Percentiles rank a stretch among this genome's conserved stretches.
Evolutionary conservation across 35 echinoderm and acorn worm species (phyloP).

Genomic region (Heliocidaris tuberculata): DNA sequence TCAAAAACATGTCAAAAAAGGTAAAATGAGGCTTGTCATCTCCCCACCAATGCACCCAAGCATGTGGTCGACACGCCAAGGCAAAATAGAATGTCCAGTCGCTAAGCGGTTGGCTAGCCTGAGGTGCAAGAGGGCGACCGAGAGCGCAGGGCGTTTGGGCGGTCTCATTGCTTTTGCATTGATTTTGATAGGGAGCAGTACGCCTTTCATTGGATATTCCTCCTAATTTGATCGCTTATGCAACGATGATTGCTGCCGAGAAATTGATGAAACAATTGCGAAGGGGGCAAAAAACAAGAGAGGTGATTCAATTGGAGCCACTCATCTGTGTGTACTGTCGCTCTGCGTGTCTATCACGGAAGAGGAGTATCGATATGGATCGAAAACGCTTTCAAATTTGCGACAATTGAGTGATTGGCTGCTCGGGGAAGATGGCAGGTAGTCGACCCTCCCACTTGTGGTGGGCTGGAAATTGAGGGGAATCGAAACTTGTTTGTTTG

Average conservation of each 20-base stretch:
- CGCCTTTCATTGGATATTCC: constrained; percentile 18
- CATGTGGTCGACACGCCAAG: neutral
- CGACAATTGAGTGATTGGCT: constrained; percentile 30
- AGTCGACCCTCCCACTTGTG: constrained; percentile 1
- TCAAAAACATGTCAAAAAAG: neutral
- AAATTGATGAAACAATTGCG: neutral
- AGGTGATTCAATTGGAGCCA: neutral
- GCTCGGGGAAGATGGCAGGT: neutral
- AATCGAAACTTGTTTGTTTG: constrained; percentile 32
- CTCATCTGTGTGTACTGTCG: neutral
- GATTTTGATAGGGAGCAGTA: constrained; percentile 39
- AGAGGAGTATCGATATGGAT: constrained; percentile 13
- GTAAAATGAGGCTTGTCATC: neutral
- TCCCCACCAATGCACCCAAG: neutral
- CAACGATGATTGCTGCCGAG: constrained; percentile 18
- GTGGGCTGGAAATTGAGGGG: constrained; percentile 31
- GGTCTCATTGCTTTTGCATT: constrained; percentile 39
- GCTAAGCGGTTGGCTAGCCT: neutral
- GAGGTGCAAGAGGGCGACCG: neutral
- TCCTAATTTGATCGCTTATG: constrained; percentile 38
- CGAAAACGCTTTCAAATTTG: constrained; percentile 40
- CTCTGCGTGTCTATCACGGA: neutral
- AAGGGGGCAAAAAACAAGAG: constrained; percentile 7
- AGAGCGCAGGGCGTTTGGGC: neutral
- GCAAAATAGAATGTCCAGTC: neutral